Base-by-base conservation (phyloP, 2,113 vertebrate genomes). In the Brienomyrus brachyistius region DNA sequence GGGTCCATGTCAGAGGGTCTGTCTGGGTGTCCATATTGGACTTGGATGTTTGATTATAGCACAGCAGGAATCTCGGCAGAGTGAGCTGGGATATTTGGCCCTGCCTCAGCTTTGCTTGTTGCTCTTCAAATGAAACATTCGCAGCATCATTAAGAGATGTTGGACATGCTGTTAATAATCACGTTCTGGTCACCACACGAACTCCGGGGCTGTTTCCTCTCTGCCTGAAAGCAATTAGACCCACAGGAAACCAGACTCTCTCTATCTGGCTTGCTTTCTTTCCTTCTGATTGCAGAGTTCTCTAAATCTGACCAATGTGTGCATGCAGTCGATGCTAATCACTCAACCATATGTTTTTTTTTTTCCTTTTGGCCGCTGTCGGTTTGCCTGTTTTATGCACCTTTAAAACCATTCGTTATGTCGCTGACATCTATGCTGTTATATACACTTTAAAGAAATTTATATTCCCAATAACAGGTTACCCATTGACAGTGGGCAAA, bases 111-210 rank as follows among this genome's bases (percentile, higher is more conserved):
- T 27, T 89, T 19, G 70, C 70, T 43, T 70, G 27, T 77, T 21
- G 50, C 74, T 48, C 48, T 52, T 83, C 50, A 56, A 21, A 92
- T 90, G 89, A 90, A 93, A 92, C 84, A 88, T 90, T 90, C 94
- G 92, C 40, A 91, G 90, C 94, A 91, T 94, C 92, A 92, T 93
- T 94, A 93, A 74, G 94, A 91, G 91, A 94, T 93, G 92, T 95
- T 93, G 94, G 94, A 92, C 92, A 93, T 96, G 91, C 94, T 95
- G 92, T 94, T 94, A 94, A 92, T 95, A 92, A 92, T 91, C 85
- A 91, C 91, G 93, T 89, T 90, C 92, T 93, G 89, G 91, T 95
- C 91, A 92, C 93, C 90, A 62, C 7, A 91, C 91, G 48, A 90
- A 31, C 91, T 90, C 51, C 94, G 87, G 94, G 91, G 70, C 90